Conservation (phyloP, 2,888 invertebrate species). For the Rhaphigaster nebulosa region DNA sequence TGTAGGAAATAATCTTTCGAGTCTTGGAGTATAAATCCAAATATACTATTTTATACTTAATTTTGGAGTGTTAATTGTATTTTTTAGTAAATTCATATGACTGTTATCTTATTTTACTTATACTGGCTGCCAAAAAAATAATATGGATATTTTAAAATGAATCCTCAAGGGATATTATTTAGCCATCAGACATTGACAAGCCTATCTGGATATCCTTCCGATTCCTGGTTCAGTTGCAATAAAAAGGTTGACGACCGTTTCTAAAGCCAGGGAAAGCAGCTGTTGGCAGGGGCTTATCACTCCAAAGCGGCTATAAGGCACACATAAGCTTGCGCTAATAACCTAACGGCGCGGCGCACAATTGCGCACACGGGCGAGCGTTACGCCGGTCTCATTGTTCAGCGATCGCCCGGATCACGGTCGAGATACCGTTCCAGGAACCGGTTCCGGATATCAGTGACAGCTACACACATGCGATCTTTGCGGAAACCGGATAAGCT, state of each 20-base stretch:
- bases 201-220: neutral
- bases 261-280: slow-evolving; percentile 1
- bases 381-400: neutral
- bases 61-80: too few relatives aligned
- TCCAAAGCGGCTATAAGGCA: neutral
- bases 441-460: slow-evolving; percentile 8
- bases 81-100: too few relatives aligned
- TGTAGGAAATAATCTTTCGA: too few relatives aligned
- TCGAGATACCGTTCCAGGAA: neutral
- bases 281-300: neutral
- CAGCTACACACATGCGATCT: neutral
- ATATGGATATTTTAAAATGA: too few relatives aligned
- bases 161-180: neutral
- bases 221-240: neutral
- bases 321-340: slow-evolving; percentile 1
- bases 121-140: too few relatives aligned
- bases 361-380: neutral
- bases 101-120: too few relatives aligned
- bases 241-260: neutral
- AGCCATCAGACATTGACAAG: neutral
- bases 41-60: too few relatives aligned
- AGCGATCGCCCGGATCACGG: slow-evolving; percentile 7
- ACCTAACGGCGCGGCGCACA: neutral
- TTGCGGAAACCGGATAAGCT: too few relatives aligned
- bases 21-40: too few relatives aligned